Evolutionary conservation across 2,888 invertebrate genomes (phyloP), one percentile per base, ranked within the genome.

Genomic region (Drosophila atripex): DNA sequence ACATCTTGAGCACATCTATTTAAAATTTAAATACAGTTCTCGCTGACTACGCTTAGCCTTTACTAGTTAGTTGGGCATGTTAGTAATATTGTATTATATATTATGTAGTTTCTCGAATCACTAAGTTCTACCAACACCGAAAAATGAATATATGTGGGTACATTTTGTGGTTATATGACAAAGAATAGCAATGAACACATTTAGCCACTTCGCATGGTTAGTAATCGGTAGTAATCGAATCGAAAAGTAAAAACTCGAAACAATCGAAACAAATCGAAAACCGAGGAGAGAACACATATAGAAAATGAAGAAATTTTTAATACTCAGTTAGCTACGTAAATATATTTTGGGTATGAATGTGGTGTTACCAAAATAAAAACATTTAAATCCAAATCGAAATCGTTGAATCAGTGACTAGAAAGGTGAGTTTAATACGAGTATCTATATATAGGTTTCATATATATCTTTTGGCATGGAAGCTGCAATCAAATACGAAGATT

Each of bases 91-190:
- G 68, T 66, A 69, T 46, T 68, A 61, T 52, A 60, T 66, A 70
- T 63, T 55, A 21, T 63, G 38, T 57, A 56, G 28, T 51, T 45
- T 43, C 52, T 69, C 58, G 73, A 72, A 84, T 77, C 73, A 78
- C 75, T 87, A 75, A 84, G 65, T 80, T 70, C 88, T 88, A 88
- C 88, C 76, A 88, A 88, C 88, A 88, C 74, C 88, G 77, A 84
- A 70, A 86, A 83, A 85, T 79, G 71, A 86, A 79, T 69, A 72
- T 76, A 68, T 74, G 63, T 73, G 66, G 70, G 76, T 64, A 66
- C 65, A 66, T 75, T 64, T 77, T 75, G 80, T 80, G 77, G 85
- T 76, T 73, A 80, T 79, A 86, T 77, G 79, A 84, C 80, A 80
- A 80, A 51, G 76, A 88, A 76, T 86, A 84, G 84, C 82, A 82